Evolutionary conservation across 2,888 invertebrate species (phyloP).

Genomic region (Watsonalla cultraria): DNA sequence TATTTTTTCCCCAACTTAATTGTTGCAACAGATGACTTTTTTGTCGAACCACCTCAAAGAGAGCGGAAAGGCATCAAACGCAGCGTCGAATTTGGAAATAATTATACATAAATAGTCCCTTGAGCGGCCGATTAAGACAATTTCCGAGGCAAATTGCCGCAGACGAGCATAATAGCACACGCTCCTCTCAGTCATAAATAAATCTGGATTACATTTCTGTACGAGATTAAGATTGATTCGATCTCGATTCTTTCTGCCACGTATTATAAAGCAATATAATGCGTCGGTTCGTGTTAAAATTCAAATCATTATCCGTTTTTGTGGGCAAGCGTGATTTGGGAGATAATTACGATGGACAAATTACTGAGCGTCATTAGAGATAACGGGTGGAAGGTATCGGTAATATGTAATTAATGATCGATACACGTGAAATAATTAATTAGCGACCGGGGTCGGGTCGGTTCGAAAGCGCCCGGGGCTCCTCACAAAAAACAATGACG

Average conservation of each 20-base stretch:
- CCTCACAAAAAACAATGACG: slow-evolving; percentile 77
- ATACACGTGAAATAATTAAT: slow-evolving; percentile 79
- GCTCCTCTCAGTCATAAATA: slow-evolving; percentile 73
- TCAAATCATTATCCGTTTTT: slow-evolving; percentile 70
- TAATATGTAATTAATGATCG: slow-evolving; percentile 74
- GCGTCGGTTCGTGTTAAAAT: slow-evolving; percentile 66
- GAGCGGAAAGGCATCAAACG: slow-evolving; percentile 79
- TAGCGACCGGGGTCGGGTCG: slow-evolving; percentile 61
- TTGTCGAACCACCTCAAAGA: slow-evolving; percentile 77
- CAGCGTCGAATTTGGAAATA: slow-evolving; percentile 79
- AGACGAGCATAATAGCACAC: slow-evolving; percentile 79
- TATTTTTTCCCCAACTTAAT: slow-evolving; percentile 73
- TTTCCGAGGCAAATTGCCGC: slow-evolving; percentile 78
- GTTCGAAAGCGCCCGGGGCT: slow-evolving; percentile 59
- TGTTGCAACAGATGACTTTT: slow-evolving; percentile 79
- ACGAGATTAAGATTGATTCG: slow-evolving; percentile 78
- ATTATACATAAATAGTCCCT: slow-evolving; percentile 80
- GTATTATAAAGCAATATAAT: slow-evolving; percentile 68
- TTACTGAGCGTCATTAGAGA: slow-evolving; percentile 71
- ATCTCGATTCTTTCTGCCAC: slow-evolving; percentile 74
- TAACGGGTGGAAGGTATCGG: slow-evolving; percentile 63
- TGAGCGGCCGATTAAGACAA: slow-evolving; percentile 79
- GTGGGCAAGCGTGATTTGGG: slow-evolving; percentile 60
- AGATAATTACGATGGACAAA: slow-evolving; percentile 75
- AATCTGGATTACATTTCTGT: slow-evolving; percentile 78